phyloP scores from a whole-genome alignment of 2,113 vertebrate species.

The Arenaria interpres region DNA sequence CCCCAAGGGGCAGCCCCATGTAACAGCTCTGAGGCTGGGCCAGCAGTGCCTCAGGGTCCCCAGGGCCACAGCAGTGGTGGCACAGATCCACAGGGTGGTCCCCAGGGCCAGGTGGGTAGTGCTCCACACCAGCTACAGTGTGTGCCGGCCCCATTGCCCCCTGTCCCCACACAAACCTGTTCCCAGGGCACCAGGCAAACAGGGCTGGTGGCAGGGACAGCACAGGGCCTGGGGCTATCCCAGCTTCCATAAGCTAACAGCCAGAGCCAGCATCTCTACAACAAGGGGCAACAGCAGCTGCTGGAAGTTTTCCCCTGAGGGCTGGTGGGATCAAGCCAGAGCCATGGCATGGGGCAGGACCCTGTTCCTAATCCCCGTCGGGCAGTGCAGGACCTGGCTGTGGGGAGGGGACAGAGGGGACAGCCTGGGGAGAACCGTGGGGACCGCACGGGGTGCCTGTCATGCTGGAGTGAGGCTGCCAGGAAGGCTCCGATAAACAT shows the following conservation, averaged over 20 bases:
- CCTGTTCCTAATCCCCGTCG: fast-evolving
- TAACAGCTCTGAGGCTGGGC: not conserved
- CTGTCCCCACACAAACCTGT: not conserved
- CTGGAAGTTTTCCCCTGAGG: not conserved
- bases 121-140: not conserved
- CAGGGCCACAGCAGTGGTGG: not conserved
- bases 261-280: not conserved
- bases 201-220: not conserved
- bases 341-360: fast-evolving
- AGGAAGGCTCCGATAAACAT: slow-evolving; percentile 38
- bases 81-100: not conserved
- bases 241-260: not conserved
- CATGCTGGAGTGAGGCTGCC: not conserved
- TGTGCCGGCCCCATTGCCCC: not conserved
- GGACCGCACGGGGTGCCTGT: fast-evolving
- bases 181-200: not conserved
- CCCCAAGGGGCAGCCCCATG: not conserved
- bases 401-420: not conserved
- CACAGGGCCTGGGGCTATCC: not conserved
- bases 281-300: not conserved
- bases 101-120: not conserved
- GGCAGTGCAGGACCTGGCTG: not conserved
- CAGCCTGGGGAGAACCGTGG: fast-evolving
- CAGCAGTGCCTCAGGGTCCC: not conserved
- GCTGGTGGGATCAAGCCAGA: not conserved